Evolutionary conservation across 1,140 invertebrate genomes (phyloP), one percentile per base, ranked within the genome.

Genomic region (Drosophila sucinea): DNA sequence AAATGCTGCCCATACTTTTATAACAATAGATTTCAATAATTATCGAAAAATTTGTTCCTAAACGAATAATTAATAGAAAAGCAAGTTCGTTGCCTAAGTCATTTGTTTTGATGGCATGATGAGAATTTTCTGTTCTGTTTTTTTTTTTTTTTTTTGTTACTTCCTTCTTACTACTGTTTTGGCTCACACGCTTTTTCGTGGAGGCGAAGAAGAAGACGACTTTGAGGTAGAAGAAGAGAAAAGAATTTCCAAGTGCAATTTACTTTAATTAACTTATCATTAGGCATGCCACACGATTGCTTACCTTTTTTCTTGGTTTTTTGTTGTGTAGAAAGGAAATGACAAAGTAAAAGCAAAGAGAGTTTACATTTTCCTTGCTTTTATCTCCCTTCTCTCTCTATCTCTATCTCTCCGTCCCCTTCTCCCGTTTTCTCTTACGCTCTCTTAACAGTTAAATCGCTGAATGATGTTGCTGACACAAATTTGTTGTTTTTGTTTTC

Each of bases 231-330:
- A 10, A 38, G 33, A 58, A 23, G 33, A 35, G 30, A 56, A 62
- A 60, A 61, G 44, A 65, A 73, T 74, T 84, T 79, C 57, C 61
- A 63, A 56, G 61, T 70, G 80, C 74, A 85, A 89, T 89, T 89
- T 89, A 89, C 84, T 79, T 89, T 89, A 89, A 89, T 89, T 90
- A 89, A 89, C 84, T 79, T 71, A 89, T 89, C 84, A 89, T 84
- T 86, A 86, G 77, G 76, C 80, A 73, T 84, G 63, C 67, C 73
- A 47, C 44, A 27, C 23, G 23, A 85, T 80, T 72, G 68, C 69
- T 63, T 65, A 75, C 60, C 47, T 47, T 23, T 10, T 38, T 6
- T 58, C 8, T 25, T 40, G 2, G 30, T 10, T 27, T 41, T 7
- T 33, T 54, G 27, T 40, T 32, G 10, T 25, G 32, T 2, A 11